These are phyloP conservation scores for Schizothorax lantsangensis DNA, from an alignment of 2,797 vertebrate genomes.

Conservation along the genomic window DNA sequence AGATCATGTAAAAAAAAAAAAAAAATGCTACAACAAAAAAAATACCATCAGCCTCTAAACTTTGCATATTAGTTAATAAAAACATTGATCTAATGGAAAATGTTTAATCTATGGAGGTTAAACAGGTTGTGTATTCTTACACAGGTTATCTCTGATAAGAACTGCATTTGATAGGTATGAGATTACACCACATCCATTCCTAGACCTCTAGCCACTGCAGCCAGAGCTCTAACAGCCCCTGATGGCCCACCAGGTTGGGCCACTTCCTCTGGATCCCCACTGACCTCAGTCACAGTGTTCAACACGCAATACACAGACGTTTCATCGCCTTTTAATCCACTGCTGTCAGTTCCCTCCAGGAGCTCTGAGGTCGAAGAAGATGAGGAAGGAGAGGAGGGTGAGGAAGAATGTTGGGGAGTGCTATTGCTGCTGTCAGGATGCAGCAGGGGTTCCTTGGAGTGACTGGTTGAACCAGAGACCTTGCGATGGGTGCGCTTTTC, in stretches of 20 bases:
- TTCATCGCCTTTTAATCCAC: constrained; percentile 62
- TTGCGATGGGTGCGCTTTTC: constrained; percentile 76
- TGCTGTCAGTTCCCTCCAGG: constrained; percentile 65
- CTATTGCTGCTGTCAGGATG: constrained; percentile 59
- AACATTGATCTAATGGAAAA: background rate
- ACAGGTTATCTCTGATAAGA: constrained; percentile 57
- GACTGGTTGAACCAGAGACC: constrained; percentile 61
- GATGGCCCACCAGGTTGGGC: constrained; percentile 66
- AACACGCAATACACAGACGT: constrained; percentile 78
- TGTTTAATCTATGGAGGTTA: background rate
- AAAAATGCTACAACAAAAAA: background rate
- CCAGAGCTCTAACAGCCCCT: constrained; percentile 78
- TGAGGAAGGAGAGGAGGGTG: constrained; percentile 72
- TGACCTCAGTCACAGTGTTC: constrained; percentile 76
- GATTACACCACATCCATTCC: constrained; percentile 83
- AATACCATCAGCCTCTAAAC: background rate
- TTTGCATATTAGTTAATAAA: constrained; percentile 6
- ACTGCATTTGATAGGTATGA: background rate
- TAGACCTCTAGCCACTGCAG: constrained; percentile 80
- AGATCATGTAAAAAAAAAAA: background rate
- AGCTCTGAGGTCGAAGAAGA: constrained; percentile 71
- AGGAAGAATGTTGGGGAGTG: constrained; percentile 70
- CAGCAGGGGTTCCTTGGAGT: constrained; percentile 60
- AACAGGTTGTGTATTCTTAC: constrained; percentile 45
- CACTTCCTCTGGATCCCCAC: constrained; percentile 66